phyloP scores from a whole-genome alignment of 2,113 vertebrate species.

The Ranitomeya variabilis region DNA sequence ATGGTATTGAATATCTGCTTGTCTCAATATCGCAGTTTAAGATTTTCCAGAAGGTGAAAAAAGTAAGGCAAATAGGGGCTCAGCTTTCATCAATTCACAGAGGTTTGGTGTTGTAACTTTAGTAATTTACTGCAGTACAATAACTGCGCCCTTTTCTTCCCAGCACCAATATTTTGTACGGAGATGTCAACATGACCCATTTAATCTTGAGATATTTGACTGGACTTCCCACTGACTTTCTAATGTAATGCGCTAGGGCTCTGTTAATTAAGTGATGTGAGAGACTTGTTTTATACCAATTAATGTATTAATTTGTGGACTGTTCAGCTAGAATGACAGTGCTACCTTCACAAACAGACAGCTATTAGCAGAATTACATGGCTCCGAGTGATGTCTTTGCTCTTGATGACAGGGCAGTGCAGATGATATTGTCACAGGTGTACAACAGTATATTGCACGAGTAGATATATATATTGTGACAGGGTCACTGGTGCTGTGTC shows the following conservation, averaged over 20 bases:
- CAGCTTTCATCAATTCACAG: background rate
- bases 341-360: background rate
- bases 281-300: constrained; percentile 13
- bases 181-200: constrained; percentile 15
- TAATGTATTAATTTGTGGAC: background rate
- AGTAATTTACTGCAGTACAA: background rate
- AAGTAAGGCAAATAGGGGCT: background rate
- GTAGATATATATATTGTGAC: background rate
- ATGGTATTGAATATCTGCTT: background rate
- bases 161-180: background rate
- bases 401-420: background rate
- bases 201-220: constrained; percentile 23
- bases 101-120: background rate
- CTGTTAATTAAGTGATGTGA: background rate
- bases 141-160: background rate
- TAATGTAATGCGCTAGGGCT: background rate
- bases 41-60: background rate
- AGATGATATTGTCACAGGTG: background rate
- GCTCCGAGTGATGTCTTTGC: background rate
- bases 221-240: background rate
- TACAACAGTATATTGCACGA: background rate
- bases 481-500: no score
- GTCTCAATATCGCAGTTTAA: background rate
- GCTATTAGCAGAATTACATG: background rate
- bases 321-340: background rate